A percentile compares a stretch with the other conserved stretches of the same genome.
Evolutionary conservation across 1,140 invertebrate genomes (phyloP).

Genomic region (Lysiphlebus fabarum): DNA sequence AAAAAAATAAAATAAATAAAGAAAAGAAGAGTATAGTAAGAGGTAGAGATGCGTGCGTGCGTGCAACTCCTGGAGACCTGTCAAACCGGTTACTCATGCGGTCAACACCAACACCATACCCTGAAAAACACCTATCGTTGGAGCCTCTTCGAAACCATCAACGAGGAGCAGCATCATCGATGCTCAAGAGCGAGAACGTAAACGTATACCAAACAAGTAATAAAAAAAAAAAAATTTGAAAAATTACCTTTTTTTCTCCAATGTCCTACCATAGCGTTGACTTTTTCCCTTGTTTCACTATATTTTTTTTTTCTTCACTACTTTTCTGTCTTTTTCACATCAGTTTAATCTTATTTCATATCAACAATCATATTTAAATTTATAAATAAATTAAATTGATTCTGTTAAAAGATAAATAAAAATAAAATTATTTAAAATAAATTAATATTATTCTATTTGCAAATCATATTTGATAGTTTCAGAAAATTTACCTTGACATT

Average conservation of each 20-base stretch:
- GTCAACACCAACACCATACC: constrained; percentile 42
- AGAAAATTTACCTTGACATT: not conserved
- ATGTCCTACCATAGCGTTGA: not conserved
- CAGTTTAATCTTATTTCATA: too few relatives aligned
- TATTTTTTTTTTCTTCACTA: not conserved
- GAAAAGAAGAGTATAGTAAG: constrained; percentile 18
- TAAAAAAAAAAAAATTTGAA: not conserved
- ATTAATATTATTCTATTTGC: not conserved
- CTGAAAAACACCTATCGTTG: too few relatives aligned
- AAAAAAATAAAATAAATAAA: constrained; percentile 18
- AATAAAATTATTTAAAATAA: not conserved
- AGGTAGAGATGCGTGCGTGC: constrained; percentile 37
- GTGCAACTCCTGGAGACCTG: constrained; percentile 48
- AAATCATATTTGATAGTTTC: too few relatives aligned
- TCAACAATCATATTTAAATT: too few relatives aligned
- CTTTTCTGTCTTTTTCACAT: not conserved
- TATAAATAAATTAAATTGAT: not conserved
- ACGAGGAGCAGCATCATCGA: constrained; percentile 1
- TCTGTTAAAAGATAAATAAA: not conserved
- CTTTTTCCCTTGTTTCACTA: not conserved
- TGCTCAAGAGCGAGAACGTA: not conserved
- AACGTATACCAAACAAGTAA: not conserved
- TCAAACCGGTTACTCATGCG: constrained; percentile 54
- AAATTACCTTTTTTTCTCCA: not conserved
- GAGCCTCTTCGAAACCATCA: not conserved